phyloP scores from a whole-genome alignment of 2,797 vertebrate genomes.

The Cyprinodon diabolis region DNA sequence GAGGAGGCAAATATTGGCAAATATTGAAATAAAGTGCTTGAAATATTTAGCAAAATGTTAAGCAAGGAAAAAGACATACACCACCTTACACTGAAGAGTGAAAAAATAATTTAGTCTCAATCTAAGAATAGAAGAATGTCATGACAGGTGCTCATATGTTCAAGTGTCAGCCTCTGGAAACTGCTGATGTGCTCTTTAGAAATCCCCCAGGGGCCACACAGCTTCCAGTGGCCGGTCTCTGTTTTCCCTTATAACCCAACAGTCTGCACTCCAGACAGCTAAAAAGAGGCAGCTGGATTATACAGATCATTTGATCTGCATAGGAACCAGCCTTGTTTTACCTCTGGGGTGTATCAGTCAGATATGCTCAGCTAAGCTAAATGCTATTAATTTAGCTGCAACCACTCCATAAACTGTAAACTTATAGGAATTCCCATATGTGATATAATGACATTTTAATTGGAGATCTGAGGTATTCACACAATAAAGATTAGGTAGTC shows the following conservation, averaged over 20 bases:
- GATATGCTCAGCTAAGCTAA: conserved; percentile 65
- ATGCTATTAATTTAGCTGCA: too few relatives aligned
- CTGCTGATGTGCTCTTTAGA: conserved; percentile 71
- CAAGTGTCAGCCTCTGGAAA: conserved; percentile 55
- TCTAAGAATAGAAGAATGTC: conserved; percentile 29
- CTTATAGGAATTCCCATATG: too few relatives aligned
- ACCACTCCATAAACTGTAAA: too few relatives aligned
- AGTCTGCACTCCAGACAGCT: conserved; percentile 60
- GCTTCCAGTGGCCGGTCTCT: conserved; percentile 64
- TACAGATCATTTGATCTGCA: conserved; percentile 79
- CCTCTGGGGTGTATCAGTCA: conserved; percentile 63
- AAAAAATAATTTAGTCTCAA: too few relatives aligned
- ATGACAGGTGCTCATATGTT: conserved; percentile 46
- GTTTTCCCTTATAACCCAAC: conserved; percentile 70
- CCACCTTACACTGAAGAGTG: too few relatives aligned
- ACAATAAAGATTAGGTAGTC: too few relatives aligned
- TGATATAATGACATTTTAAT: too few relatives aligned
- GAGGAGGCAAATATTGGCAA: too few relatives aligned
- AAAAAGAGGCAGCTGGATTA: conserved; percentile 79
- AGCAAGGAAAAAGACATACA: too few relatives aligned
- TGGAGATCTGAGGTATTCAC: too few relatives aligned
- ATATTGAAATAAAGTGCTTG: too few relatives aligned
- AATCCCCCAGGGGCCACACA: conserved; percentile 63
- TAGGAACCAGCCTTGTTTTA: conserved; percentile 77
- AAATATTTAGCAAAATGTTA: too few relatives aligned